These are phyloP conservation scores for Ochotona curzoniae DNA, from an alignment of 2,113 vertebrate species.

Conservation along the genomic window DNA sequence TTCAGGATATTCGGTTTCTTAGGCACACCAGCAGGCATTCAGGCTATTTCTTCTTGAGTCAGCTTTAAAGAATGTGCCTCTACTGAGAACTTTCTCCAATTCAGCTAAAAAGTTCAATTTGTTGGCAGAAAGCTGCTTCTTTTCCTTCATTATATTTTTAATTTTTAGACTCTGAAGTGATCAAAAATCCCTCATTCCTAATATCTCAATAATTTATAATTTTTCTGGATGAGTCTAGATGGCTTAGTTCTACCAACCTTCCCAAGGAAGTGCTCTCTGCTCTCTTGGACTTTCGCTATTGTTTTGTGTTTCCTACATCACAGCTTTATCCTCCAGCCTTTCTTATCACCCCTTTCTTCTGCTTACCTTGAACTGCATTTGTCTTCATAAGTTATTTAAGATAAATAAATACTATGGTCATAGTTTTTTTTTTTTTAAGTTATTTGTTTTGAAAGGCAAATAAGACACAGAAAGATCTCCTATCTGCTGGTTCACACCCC, in stretches of 20 bases:
- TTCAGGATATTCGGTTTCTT: constrained; percentile 15
- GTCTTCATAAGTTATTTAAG: neutral
- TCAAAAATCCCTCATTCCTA: neutral
- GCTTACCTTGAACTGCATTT: neutral
- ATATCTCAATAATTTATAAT: neutral
- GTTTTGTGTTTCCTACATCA: neutral
- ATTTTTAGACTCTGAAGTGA: neutral
- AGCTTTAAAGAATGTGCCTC: neutral
- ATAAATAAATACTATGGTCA: neutral
- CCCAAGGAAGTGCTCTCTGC: constrained; percentile 11
- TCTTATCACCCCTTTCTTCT: neutral
- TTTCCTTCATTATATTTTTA: neutral
- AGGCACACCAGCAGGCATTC: neutral
- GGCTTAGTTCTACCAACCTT: neutral
- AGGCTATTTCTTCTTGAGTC: too few species aligned
- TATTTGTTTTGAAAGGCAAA: too few species aligned
- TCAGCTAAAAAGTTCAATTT: neutral
- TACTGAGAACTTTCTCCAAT: neutral
- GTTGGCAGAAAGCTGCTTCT: neutral
- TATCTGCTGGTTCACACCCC: too few species aligned
- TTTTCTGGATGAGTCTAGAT: neutral
- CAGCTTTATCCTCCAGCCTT: neutral
- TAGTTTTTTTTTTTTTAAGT: neutral
- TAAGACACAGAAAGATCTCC: too few species aligned
- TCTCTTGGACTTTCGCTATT: neutral